These are phyloP conservation scores for Dendrolimus punctatus DNA, from an alignment of 1,140 invertebrate genomes.

Conservation along the genomic window DNA sequence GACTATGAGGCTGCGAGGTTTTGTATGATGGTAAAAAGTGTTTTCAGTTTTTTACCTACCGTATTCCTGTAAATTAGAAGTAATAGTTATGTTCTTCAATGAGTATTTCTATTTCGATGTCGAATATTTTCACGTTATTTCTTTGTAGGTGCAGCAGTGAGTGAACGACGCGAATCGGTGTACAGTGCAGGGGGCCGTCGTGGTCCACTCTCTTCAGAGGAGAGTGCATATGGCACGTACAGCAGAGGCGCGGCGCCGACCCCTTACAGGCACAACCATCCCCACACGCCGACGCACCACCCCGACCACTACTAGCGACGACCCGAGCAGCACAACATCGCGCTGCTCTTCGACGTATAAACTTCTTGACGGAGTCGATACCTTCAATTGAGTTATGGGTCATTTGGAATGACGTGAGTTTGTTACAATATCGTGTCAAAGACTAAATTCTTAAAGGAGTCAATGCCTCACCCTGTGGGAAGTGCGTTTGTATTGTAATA, in stretches of 20 bases:
- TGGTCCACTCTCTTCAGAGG: conserved; percentile 21
- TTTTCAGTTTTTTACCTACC: too few species aligned
- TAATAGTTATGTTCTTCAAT: too few species aligned
- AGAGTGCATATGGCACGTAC: conserved; percentile 48
- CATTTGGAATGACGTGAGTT: too few species aligned
- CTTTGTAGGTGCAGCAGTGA: conserved; percentile 35
- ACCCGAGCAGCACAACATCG: conserved; percentile 64
- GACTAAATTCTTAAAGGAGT: too few species aligned
- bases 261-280: conserved; percentile 12
- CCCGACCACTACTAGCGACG: conserved; percentile 62
- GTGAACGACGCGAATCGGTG: conserved; percentile 47
- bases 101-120: too few species aligned
- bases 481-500: too few species aligned
- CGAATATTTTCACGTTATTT: background rate
- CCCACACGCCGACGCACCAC: conserved; percentile 21
- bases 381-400: too few species aligned
- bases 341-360: conserved; percentile 63
- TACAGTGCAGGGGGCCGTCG: conserved; percentile 37
- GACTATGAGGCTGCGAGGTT: too few species aligned
- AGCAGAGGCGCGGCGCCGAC: conserved; percentile 15
- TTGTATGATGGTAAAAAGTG: too few species aligned
- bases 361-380: background rate
- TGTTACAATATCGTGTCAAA: too few species aligned
- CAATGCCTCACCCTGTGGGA: too few species aligned
- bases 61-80: too few species aligned